phyloP scores from a whole-genome alignment of 2,888 invertebrate species.

The Standfussiana lucernea region DNA sequence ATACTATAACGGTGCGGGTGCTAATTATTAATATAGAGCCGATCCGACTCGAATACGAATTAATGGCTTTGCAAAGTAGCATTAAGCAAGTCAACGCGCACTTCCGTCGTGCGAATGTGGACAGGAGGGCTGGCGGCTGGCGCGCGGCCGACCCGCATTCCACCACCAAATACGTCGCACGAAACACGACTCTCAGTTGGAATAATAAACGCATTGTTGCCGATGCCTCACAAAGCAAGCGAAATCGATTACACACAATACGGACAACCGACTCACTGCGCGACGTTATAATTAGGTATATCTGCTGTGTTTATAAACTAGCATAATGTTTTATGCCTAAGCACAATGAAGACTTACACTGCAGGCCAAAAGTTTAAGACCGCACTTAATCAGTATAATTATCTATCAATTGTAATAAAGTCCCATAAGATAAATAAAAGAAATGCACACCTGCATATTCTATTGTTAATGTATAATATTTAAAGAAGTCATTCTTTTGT shows the following conservation, averaged over 20 bases:
- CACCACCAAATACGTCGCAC: slow-evolving; percentile 84
- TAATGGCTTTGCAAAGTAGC: slow-evolving; percentile 73
- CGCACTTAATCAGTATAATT: no score
- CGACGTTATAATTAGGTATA: slow-evolving; percentile 39
- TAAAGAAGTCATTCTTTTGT: no score
- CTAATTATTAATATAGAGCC: slow-evolving; percentile 72
- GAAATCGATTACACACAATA: slow-evolving; percentile 73
- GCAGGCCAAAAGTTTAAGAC: no score
- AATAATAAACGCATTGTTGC: slow-evolving; percentile 83
- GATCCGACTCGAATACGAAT: slow-evolving; percentile 80
- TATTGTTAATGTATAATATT: no score
- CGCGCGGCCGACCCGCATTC: slow-evolving; percentile 81
- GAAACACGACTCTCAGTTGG: slow-evolving; percentile 79
- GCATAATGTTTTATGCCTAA: slow-evolving; percentile 12
- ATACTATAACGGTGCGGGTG: slow-evolving; percentile 75
- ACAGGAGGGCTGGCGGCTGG: slow-evolving; percentile 74
- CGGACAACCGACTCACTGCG: slow-evolving; percentile 44
- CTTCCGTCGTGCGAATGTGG: slow-evolving; percentile 77
- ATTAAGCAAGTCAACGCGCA: slow-evolving; percentile 73
- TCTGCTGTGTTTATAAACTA: slow-evolving; percentile 36
- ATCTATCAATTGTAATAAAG: no score
- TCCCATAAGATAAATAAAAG: no score
- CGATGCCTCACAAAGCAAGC: slow-evolving; percentile 69
- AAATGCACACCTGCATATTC: no score
- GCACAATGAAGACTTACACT: slow-evolving; percentile 30